These are phyloP conservation scores for Falcunculus frontatus DNA, from an alignment of 2,113 vertebrate genomes.

Conservation along the genomic window DNA sequence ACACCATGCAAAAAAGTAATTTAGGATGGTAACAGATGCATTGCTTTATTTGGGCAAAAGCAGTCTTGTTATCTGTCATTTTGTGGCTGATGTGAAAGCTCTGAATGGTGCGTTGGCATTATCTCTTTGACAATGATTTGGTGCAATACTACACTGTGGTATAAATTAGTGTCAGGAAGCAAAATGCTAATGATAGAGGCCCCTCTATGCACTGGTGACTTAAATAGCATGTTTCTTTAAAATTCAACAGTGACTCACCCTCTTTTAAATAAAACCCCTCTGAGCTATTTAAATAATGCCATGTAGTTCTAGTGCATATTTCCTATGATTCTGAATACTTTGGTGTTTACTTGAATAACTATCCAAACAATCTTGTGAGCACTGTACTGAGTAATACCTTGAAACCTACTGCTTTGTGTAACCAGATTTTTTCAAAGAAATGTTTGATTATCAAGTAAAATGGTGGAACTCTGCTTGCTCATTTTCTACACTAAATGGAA, in stretches of 20 bases:
- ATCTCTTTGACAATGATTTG: conserved; percentile 64
- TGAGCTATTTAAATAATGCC: conserved; percentile 58
- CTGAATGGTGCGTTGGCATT: conserved; percentile 48
- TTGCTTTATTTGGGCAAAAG: conserved; percentile 61
- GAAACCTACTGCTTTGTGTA: not conserved
- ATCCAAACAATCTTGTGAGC: not conserved
- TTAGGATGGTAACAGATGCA: not conserved
- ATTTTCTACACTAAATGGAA: not conserved
- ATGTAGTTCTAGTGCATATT: conserved; percentile 9
- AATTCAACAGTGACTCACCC: conserved; percentile 67
- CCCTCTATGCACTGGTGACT: conserved; percentile 53
- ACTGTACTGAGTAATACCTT: not conserved
- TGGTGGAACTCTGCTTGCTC: not conserved
- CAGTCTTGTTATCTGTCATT: conserved; percentile 46
- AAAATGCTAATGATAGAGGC: conserved; percentile 71
- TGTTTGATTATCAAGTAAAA: not conserved
- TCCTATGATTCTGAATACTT: conserved; percentile 13
- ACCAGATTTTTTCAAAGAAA: not conserved
- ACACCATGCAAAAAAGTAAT: conserved; percentile 1
- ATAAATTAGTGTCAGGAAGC: conserved; percentile 72
- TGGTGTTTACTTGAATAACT: conserved; percentile 5
- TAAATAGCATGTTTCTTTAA: conserved; percentile 69
- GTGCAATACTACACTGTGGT: not conserved
- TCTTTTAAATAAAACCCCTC: conserved; percentile 53
- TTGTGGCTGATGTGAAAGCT: conserved; percentile 46